These are phyloP conservation scores for Numida meleagris DNA, from an alignment of 2,113 vertebrate genomes.

Conservation along the genomic window DNA sequence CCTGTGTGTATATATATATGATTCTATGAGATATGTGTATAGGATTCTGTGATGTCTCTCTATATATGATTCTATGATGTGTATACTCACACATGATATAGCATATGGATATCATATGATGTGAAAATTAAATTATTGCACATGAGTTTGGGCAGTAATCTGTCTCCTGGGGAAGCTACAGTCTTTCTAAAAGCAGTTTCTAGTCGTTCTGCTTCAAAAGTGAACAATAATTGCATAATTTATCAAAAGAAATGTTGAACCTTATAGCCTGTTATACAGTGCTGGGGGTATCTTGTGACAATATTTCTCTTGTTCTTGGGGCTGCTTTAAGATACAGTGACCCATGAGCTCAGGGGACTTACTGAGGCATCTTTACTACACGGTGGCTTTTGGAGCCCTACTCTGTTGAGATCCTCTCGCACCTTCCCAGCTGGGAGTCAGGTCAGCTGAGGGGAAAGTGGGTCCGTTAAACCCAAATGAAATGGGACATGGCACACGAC, in stretches of 20 bases:
- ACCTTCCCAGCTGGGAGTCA: background rate
- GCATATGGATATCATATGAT: background rate
- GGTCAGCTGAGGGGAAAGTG: background rate
- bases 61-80: fast-evolving
- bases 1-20: fast-evolving
- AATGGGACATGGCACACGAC: background rate
- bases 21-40: background rate
- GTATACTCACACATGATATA: too few species aligned
- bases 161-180: background rate
- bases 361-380: background rate
- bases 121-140: background rate
- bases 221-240: background rate
- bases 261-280: background rate
- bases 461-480: background rate
- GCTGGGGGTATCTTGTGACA: background rate
- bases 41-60: background rate
- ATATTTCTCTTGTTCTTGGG: background rate
- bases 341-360: background rate
- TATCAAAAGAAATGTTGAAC: background rate
- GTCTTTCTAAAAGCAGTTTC: background rate
- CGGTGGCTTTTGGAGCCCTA: background rate
- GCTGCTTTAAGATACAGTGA: background rate
- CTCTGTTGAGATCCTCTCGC: background rate
- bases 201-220: background rate
- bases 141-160: background rate